phyloP scores from a whole-genome alignment of 2,797 vertebrate genomes.

The Poeciliopsis presidionis region DNA sequence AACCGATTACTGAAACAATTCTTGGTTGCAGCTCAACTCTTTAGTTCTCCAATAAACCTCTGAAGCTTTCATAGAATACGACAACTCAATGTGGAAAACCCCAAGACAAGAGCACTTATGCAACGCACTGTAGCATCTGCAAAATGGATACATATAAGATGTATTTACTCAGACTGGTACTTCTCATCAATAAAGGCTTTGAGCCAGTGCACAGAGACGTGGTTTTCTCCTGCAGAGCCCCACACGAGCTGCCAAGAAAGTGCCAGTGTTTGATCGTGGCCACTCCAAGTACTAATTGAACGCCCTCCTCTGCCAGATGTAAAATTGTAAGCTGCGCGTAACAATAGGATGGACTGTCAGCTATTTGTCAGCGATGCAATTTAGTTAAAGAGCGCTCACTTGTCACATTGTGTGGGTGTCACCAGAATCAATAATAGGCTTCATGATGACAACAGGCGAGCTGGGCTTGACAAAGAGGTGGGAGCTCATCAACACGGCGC shows the following conservation, averaged over 20 bases:
- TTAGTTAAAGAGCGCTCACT: constrained; percentile 70
- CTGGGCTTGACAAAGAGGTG: constrained; percentile 56
- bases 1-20: too few relatives aligned
- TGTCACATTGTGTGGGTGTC: constrained; percentile 71
- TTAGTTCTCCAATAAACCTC: neutral
- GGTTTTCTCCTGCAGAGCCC: constrained; percentile 18
- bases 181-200: constrained; percentile 51
- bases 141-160: constrained; percentile 34
- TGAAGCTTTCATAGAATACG: neutral
- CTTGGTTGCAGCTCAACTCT: neutral
- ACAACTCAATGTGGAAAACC: neutral
- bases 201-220: constrained; percentile 25
- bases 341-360: constrained; percentile 62
- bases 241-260: constrained; percentile 47
- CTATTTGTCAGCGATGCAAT: constrained; percentile 65
- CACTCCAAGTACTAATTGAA: constrained; percentile 56
- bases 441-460: constrained; percentile 60
- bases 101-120: neutral
- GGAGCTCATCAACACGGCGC: constrained; percentile 57
- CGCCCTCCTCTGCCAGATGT: constrained; percentile 56
- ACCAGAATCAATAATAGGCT: constrained; percentile 69
- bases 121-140: constrained; percentile 41
- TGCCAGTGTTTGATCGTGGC: constrained; percentile 30
- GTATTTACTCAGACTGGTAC: constrained; percentile 19
- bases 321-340: constrained; percentile 51